A percentile compares a stretch with the other conserved stretches of the same genome.
phyloP scores from a whole-genome alignment of 2,888 invertebrate species.

The Ophion ventricosus region DNA sequence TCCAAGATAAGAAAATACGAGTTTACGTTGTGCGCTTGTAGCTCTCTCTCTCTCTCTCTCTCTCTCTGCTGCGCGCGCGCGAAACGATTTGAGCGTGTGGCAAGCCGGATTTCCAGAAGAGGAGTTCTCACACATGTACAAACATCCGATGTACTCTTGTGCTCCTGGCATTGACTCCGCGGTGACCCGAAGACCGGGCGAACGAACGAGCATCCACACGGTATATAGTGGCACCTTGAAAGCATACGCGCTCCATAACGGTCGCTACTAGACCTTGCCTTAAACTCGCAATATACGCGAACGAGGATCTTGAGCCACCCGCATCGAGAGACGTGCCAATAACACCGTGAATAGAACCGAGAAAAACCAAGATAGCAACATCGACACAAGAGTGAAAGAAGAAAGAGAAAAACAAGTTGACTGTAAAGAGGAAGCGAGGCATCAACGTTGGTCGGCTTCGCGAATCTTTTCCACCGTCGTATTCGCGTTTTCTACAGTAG shows the following conservation, averaged over 20 bases:
- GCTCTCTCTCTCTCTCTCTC: neutral
- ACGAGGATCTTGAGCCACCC: constrained; percentile 51
- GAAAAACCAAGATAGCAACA: constrained; percentile 31
- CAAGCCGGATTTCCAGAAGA: constrained; percentile 34
- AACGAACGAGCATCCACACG: constrained; percentile 30
- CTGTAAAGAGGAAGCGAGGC: constrained; percentile 20
- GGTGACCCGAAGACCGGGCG: constrained; percentile 41
- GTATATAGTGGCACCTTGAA: constrained; percentile 12
- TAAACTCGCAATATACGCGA: constrained; percentile 27
- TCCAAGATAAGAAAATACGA: constrained; percentile 51
- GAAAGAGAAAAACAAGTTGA: constrained; percentile 28
- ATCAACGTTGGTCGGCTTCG: constrained; percentile 21
- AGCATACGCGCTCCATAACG: constrained; percentile 8
- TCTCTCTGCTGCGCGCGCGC: neutral
- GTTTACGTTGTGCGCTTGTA: constrained; percentile 8
- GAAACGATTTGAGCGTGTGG: constrained; percentile 12
- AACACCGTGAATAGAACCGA: constrained; percentile 32
- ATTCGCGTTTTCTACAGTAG: constrained; percentile 26
- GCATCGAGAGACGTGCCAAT: constrained; percentile 50
- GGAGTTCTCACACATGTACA: constrained; percentile 18
- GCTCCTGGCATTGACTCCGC: constrained; percentile 54
- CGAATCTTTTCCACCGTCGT: constrained; percentile 41
- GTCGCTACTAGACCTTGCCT: constrained; percentile 24
- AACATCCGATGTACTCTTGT: constrained; percentile 47
- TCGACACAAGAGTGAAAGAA: constrained; percentile 35